These are phyloP conservation scores for Dendrolimus pini DNA, from an alignment of 2,888 invertebrate genomes.

Conservation along the genomic window DNA sequence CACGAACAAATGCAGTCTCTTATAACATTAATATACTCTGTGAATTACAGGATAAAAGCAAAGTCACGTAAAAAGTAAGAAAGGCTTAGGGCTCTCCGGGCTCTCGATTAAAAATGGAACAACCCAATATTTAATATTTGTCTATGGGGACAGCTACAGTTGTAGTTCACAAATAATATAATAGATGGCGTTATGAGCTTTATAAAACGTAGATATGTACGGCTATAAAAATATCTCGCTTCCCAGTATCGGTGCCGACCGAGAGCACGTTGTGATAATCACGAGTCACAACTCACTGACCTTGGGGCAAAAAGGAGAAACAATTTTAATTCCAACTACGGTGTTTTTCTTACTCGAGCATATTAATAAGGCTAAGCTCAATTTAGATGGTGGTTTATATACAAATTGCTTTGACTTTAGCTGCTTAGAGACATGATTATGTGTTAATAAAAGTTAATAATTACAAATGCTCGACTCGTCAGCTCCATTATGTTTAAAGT, in stretches of 20 bases:
- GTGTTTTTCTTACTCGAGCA: conserved; percentile 48
- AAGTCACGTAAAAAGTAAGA: no score
- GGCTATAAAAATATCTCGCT: conserved; percentile 47
- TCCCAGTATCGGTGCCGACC: conserved; percentile 41
- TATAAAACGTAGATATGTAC: conserved; percentile 12
- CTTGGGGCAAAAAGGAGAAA: conserved; percentile 69
- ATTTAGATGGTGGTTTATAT: conserved; percentile 27
- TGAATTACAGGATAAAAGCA: no score
- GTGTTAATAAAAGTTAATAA: background rate
- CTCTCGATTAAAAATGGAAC: background rate
- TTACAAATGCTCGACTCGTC: background rate
- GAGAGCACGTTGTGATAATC: conserved; percentile 49
- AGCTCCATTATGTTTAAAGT: background rate
- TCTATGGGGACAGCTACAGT: background rate
- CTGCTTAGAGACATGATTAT: background rate
- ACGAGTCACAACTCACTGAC: conserved; percentile 60
- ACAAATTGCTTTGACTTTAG: background rate
- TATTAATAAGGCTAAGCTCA: conserved; percentile 44
- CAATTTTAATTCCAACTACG: conserved; percentile 55
- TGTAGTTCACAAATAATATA: conserved; percentile 15
- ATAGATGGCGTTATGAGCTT: conserved; percentile 47
- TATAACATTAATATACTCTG: no score
- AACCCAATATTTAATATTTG: background rate
- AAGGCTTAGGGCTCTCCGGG: no score
- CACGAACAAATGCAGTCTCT: background rate